phyloP scores from a whole-genome alignment of 2,113 vertebrate species.

The Salvator merianae region DNA sequence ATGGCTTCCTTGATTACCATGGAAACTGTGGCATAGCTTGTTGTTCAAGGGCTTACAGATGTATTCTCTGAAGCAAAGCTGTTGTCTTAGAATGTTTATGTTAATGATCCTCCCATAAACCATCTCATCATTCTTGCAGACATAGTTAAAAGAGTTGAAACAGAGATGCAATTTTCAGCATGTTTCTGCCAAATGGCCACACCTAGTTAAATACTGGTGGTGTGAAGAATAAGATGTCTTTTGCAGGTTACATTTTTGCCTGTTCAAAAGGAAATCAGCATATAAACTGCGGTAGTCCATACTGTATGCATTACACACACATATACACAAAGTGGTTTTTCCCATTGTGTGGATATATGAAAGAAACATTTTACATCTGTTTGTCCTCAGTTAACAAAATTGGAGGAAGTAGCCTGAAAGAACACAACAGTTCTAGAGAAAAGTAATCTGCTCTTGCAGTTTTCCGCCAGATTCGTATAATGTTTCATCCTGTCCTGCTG shows the following conservation, averaged over 20 bases:
- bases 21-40: neutral
- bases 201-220: neutral
- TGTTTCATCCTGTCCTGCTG: neutral
- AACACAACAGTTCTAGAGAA: neutral
- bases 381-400: neutral
- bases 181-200: neutral
- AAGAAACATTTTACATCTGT: neutral
- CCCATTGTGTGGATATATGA: too few relatives aligned
- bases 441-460: neutral
- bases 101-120: conserved; percentile 1
- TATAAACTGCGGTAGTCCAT: neutral
- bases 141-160: neutral
- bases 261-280: too few relatives aligned
- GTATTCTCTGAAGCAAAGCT: neutral
- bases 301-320: neutral
- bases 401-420: neutral
- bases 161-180: neutral
- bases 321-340: neutral
- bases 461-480: neutral
- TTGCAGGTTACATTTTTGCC: neutral
- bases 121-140: neutral
- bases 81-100: neutral
- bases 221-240: neutral
- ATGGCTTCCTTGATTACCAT: neutral
- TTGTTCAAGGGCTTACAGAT: neutral